A percentile compares a stretch with the other conserved stretches of the same genome.
phyloP scores from a whole-genome alignment of 53 echinoderm and acorn worm genomes.

The Paracentrotus lividus region DNA sequence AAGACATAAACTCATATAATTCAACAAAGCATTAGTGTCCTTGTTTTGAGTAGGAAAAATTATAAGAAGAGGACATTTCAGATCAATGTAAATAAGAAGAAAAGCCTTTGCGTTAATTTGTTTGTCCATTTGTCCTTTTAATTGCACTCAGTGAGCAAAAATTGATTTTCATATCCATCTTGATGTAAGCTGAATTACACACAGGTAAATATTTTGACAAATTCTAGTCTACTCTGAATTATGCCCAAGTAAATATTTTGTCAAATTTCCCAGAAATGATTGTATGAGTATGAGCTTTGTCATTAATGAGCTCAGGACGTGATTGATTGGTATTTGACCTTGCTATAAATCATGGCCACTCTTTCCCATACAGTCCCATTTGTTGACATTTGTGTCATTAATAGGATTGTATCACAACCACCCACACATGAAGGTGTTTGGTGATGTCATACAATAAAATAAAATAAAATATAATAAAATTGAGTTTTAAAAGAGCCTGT shows the following conservation, averaged over 20 bases:
- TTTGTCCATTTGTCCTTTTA: too few relatives aligned
- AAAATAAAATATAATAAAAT: too few relatives aligned
- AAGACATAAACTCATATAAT: too few relatives aligned
- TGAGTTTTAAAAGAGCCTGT: too few relatives aligned
- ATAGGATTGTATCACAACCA: background rate
- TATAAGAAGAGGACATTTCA: too few relatives aligned
- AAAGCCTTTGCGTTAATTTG: too few relatives aligned
- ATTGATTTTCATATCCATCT: background rate
- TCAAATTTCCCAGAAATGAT: background rate
- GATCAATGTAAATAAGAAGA: too few relatives aligned
- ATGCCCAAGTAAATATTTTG: background rate
- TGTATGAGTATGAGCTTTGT: background rate
- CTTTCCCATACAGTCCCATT: background rate
- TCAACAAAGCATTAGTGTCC: too few relatives aligned
- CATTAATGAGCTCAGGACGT: background rate
- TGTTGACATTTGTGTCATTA: background rate
- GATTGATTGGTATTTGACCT: background rate
- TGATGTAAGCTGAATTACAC: background rate
- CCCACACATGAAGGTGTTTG: too few relatives aligned
- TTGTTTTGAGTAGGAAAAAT: too few relatives aligned
- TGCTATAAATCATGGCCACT: background rate
- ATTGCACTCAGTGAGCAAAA: background rate
- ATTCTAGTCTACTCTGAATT: background rate
- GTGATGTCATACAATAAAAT: too few relatives aligned
- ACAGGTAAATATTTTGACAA: conserved; percentile 5